A percentile compares a stretch with the other conserved stretches of the same genome.
Conservation (phyloP, 2,888 invertebrate species). For the Oxycera nigricornis region DNA sequence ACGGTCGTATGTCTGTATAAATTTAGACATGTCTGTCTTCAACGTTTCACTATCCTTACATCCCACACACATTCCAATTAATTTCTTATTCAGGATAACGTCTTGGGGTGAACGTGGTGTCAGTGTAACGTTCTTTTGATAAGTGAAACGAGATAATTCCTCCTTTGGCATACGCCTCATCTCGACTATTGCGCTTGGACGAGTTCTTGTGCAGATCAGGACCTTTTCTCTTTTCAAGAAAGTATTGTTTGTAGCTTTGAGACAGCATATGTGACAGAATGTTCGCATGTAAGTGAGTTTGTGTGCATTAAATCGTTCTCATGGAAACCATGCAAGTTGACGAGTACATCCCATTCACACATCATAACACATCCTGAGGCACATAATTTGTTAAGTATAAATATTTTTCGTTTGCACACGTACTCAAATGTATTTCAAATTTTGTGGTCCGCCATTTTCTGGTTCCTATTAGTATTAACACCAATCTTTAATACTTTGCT, state of each 20-base stretch:
- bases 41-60: background rate
- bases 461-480: too few species aligned
- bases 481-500: too few species aligned
- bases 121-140: background rate
- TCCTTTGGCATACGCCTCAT: background rate
- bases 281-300: background rate
- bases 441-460: too few species aligned
- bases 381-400: too few species aligned
- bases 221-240: background rate
- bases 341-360: too few species aligned
- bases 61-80: background rate
- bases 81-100: background rate
- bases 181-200: background rate
- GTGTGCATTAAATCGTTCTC: too few species aligned
- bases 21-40: background rate
- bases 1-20: background rate
- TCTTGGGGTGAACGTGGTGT: background rate
- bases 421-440: too few species aligned
- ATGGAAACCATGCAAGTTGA: too few species aligned
- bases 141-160: constrained; percentile 2
- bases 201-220: background rate
- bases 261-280: background rate
- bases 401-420: too few species aligned
- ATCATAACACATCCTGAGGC: too few species aligned
- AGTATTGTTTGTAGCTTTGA: background rate